Percentiles rank a stretch among this genome's conserved stretches.
These are phyloP conservation scores for Chionoecetes opilio DNA, from an alignment of 1,140 invertebrate genomes.

Conservation along the genomic window DNA sequence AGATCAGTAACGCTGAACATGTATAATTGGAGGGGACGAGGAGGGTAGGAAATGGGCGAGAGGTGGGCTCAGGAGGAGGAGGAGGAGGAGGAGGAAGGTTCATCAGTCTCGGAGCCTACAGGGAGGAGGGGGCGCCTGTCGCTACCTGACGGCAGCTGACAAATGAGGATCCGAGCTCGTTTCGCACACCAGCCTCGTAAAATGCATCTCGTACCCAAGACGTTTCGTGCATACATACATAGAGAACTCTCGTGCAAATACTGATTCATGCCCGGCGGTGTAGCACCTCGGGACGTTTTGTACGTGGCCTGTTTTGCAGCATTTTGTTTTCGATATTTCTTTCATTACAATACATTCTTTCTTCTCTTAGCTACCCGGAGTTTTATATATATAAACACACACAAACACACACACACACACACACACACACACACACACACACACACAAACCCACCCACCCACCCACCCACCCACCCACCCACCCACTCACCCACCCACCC, in stretches of 20 bases:
- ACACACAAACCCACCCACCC: neutral
- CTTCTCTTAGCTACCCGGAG: too few species aligned
- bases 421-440: neutral
- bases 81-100: neutral
- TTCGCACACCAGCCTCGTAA: conserved; percentile 25
- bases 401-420: neutral
- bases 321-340: neutral
- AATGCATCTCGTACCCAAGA: conserved; percentile 18
- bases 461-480: neutral
- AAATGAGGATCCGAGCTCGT: conserved; percentile 27
- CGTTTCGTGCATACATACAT: conserved; percentile 5
- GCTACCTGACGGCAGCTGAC: neutral
- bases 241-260: neutral
- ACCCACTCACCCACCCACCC: too few species aligned
- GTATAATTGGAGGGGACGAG: neutral
- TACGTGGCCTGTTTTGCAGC: neutral
- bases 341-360: neutral
- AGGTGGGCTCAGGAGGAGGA: neutral
- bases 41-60: neutral
- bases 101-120: conserved; percentile 15
- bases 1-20: neutral
- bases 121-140: conserved; percentile 11
- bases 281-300: neutral
- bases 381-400: too few species aligned
- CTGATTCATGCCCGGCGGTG: neutral